Evolutionary conservation across 2,797 vertebrate species (phyloP).

Genomic region (Notamacropus eugenii): DNA sequence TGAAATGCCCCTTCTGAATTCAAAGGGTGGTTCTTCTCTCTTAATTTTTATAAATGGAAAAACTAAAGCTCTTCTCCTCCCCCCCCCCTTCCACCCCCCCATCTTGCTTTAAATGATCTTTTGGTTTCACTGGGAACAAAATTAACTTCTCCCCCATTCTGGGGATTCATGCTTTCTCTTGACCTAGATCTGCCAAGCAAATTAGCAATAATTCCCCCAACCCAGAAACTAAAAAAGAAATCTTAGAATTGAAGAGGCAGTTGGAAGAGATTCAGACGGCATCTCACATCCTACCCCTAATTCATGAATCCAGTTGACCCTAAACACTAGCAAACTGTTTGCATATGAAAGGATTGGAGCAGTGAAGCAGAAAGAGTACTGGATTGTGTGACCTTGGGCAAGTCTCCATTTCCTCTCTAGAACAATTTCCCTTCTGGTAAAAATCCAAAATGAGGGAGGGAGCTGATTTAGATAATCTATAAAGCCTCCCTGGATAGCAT

Average conservation of each 20-base stretch:
- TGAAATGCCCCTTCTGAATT: neutral
- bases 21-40: neutral
- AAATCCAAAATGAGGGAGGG: neutral
- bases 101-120: neutral
- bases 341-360: neutral
- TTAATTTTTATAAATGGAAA: neutral
- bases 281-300: neutral
- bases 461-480: neutral
- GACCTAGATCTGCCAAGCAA: neutral
- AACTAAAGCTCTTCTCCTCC: neutral
- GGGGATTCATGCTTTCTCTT: neutral
- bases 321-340: neutral
- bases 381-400: neutral
- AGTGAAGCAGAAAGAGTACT: neutral
- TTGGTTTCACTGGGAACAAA: neutral
- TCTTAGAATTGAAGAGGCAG: neutral
- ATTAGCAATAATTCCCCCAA: neutral
- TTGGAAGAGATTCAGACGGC: neutral
- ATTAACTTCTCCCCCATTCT: neutral
- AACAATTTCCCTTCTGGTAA: neutral
- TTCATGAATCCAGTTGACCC: neutral
- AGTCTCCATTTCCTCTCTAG: neutral
- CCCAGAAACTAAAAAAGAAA: neutral
- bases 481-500: neutral
- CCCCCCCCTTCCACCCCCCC: too few species aligned